Evolutionary conservation across 2,888 invertebrate species (phyloP).

Genomic region (Pollenia labialis): DNA sequence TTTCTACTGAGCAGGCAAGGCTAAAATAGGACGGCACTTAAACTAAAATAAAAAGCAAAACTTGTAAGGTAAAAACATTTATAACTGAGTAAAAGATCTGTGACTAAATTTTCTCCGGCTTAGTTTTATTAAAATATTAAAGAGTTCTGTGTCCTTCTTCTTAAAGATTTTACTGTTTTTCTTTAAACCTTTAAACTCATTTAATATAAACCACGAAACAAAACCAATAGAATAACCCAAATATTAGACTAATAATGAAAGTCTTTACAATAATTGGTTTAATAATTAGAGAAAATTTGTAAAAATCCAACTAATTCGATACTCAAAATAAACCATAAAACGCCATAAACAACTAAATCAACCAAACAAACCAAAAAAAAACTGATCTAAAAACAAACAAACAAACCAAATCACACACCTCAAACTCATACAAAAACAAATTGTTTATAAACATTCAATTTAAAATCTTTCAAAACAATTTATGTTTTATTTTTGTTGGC

Average conservation of each 20-base stretch:
- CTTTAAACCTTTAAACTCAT: constrained; percentile 8
- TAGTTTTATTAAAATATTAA: too few species aligned
- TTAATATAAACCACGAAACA: constrained; percentile 76
- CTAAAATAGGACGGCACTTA: too few species aligned
- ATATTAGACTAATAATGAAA: constrained; percentile 52
- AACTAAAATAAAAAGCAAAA: too few species aligned
- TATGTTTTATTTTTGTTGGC: constrained; percentile 2
- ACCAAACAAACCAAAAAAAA: constrained; percentile 40
- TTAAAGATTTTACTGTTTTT: constrained; percentile 19
- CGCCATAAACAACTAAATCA: constrained; percentile 39
- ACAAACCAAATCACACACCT: constrained; percentile 68
- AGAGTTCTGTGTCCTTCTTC: background rate
- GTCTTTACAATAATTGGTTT: constrained; percentile 49
- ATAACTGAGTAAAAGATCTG: too few species aligned
- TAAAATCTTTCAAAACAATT: constrained; percentile 45
- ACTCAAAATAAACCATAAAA: constrained; percentile 48
- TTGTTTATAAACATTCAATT: constrained; percentile 55
- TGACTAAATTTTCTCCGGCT: too few species aligned
- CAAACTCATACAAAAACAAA: constrained; percentile 63
- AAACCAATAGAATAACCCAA: constrained; percentile 83
- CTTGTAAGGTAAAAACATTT: too few species aligned
- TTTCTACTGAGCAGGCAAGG: too few species aligned
- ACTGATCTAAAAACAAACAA: background rate
- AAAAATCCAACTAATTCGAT: constrained; percentile 18
- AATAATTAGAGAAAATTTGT: background rate